Evolutionary conservation across 1,140 invertebrate species (phyloP), one percentile per base, ranked within the genome.

Genomic region (Macrotrachela quadricornifera): DNA sequence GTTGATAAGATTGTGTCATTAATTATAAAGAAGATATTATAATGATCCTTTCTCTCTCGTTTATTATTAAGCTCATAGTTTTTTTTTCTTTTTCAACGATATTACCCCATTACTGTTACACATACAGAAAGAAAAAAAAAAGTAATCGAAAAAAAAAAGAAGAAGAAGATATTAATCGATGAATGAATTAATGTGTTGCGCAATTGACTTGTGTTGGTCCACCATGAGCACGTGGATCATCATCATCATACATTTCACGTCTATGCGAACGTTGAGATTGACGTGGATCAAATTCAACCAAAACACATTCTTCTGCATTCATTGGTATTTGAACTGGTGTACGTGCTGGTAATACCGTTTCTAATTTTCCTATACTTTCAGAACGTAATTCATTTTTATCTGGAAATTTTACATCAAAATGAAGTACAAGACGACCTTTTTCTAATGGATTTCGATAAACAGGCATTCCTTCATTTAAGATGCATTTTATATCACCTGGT

Each of bases 401-500:
- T 1, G 91, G 91, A 73, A 94, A 95, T 59, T 83, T 79, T 15
- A 96, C 85, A 57, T 78, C 66, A 65, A 95, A 95, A 64, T 90
- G 82, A 57, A 97, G 80, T 54, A 94, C 83, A 13, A 97, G 75
- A 54, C 80, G 79, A 42, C 94, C 94, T 63, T 87, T 91, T 61
- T 92, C 87, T 67, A 91, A 84, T 36, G 86, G 86, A 75, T 88
- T 86, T 66, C 84, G 85, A 63, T 85, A 86, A 56, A 80, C 78
- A 0, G 90, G 90, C 88, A 95, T 94, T 56, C 85, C 85, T 73
- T 91, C 87, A 60, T 80, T 80, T 51, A 80, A 57, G 46, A 95
- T 77, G 66, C 79, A 85, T 69, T 87, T 90, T 10, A 92, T 74
- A 59, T 87, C 84, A 56, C 80, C 82, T 65, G 88, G 83, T 64